Percentiles rank a stretch among this genome's conserved stretches.
Evolutionary conservation across 2,113 vertebrate species (phyloP).

Genomic region (Engraulis encrasicolus): DNA sequence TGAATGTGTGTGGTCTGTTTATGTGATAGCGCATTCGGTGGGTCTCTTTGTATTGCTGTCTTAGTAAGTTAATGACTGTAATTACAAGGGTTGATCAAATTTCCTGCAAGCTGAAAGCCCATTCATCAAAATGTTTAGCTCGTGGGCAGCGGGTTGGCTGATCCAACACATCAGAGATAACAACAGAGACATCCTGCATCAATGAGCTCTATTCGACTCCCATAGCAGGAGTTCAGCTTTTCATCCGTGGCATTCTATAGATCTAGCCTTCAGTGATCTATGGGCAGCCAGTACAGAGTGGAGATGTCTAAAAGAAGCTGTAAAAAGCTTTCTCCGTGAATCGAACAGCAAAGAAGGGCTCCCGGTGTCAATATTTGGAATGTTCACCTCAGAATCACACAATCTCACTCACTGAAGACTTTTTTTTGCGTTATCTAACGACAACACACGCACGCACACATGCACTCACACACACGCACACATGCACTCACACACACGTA

Average conservation of each 20-base stretch:
- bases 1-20: too few relatives aligned
- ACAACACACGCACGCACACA: neutral
- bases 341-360: neutral
- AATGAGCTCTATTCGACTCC: neutral
- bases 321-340: neutral
- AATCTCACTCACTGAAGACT: too few relatives aligned
- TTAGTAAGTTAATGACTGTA: constrained; percentile 41
- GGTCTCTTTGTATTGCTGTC: constrained; percentile 27
- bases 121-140: constrained; percentile 44
- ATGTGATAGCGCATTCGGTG: neutral
- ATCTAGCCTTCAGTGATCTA: neutral
- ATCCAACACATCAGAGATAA: constrained; percentile 25
- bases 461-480: too few relatives aligned
- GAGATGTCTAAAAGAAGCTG: neutral
- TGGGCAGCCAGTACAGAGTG: neutral
- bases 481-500: too few relatives aligned
- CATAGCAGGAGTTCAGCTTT: constrained; percentile 7
- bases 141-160: neutral
- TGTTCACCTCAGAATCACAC: too few relatives aligned
- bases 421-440: too few relatives aligned
- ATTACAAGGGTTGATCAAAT: constrained; percentile 51
- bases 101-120: constrained; percentile 39
- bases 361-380: neutral
- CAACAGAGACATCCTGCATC: constrained; percentile 23
- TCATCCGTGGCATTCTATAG: neutral